These are phyloP conservation scores for Thamnaconus septentrionalis DNA, from an alignment of 2,113 vertebrate genomes.

Conservation along the genomic window DNA sequence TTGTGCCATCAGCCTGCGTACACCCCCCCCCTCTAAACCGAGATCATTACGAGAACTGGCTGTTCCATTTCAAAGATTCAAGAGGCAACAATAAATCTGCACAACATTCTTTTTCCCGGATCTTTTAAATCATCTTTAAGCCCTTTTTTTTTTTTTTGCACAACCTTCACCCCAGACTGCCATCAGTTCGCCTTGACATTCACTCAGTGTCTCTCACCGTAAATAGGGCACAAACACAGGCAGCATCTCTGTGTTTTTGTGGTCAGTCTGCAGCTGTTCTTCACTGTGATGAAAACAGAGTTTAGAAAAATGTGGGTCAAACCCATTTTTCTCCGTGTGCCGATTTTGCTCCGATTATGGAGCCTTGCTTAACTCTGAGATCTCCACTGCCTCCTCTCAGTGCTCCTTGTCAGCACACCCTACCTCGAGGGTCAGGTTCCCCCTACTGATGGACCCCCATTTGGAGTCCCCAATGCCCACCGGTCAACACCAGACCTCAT, in stretches of 20 bases:
- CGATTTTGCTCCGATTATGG: too few relatives aligned
- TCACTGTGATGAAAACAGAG: too few relatives aligned
- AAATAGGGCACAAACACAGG: conserved; percentile 15
- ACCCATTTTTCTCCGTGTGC: too few relatives aligned
- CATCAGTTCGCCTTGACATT: too few relatives aligned
- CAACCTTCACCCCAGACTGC: neutral
- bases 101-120: conserved; percentile 20
- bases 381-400: neutral
- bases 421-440: conserved; percentile 28
- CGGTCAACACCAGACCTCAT: conserved; percentile 38
- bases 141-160: neutral
- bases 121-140: conserved; percentile 16
- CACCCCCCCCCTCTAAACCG: conserved; percentile 9
- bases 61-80: conserved; percentile 35
- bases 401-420: conserved; percentile 22
- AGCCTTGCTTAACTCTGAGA: conserved; percentile 2
- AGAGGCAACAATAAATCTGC: conserved; percentile 44
- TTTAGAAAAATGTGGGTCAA: too few relatives aligned
- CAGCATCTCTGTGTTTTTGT: conserved; percentile 8
- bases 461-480: conserved; percentile 16
- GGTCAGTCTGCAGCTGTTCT: conserved; percentile 34
- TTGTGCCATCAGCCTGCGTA: conserved; percentile 40
- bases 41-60: conserved; percentile 25
- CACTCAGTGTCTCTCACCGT: conserved; percentile 11
- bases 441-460: neutral